Conservation (phyloP, 2,113 vertebrate genomes). For the Electrona antarctica region DNA sequence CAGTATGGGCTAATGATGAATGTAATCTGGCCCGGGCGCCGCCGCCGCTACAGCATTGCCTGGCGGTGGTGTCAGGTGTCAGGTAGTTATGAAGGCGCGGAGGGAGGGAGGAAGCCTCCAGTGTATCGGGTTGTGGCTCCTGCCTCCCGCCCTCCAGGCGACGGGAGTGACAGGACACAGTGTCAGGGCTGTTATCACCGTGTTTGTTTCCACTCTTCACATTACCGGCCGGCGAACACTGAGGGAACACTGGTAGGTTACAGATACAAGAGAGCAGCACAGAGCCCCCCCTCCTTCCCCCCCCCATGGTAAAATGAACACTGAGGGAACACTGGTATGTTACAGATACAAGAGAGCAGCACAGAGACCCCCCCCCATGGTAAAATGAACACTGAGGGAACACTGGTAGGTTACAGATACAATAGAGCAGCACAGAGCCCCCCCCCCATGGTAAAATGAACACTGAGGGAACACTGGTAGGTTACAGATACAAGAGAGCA, state of each 20-base stretch:
- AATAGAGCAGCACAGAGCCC: too few species aligned
- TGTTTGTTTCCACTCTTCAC: conserved; percentile 55
- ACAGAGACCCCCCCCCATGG: too few species aligned
- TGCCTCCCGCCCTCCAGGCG: conserved; percentile 26
- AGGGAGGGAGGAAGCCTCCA: conserved; percentile 15
- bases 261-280: conserved; percentile 35
- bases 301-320: too few species aligned
- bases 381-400: too few species aligned
- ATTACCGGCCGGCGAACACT: conserved; percentile 28
- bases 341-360: too few species aligned
- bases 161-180: conserved; percentile 40
- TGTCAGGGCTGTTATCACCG: conserved; percentile 37
- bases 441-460: too few species aligned
- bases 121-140: conserved; percentile 37
- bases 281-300: background rate
- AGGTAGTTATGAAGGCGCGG: conserved; percentile 33
- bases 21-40: conserved; percentile 25
- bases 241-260: conserved; percentile 56
- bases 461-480: too few species aligned
- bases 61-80: conserved; percentile 30
- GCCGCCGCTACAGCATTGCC: conserved; percentile 10
- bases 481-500: too few species aligned
- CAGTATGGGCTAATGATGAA: conserved; percentile 18
- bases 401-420: too few species aligned
- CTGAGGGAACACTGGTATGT: too few species aligned